Evolutionary conservation across 2,113 vertebrate genomes (phyloP).

Genomic region (Pteropus alecto): DNA sequence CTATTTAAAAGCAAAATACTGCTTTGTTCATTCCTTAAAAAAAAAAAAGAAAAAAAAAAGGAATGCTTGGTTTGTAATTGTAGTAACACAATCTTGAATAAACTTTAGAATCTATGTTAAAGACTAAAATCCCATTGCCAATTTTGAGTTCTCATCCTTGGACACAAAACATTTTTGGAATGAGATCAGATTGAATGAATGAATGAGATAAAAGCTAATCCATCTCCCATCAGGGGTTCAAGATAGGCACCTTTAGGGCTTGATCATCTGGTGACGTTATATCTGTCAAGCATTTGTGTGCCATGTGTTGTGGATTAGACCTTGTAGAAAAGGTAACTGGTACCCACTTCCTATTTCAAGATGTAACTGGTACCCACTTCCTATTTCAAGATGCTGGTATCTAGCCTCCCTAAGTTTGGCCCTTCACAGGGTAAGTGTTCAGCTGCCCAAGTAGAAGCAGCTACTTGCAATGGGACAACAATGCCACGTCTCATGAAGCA

Average conservation of each 20-base stretch:
- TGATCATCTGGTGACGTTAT: neutral
- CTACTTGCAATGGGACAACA: neutral
- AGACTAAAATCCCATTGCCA: neutral
- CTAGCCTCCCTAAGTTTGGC: neutral
- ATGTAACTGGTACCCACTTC: neutral
- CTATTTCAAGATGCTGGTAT: neutral
- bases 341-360: no score
- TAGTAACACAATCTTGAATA: neutral
- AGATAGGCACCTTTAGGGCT: neutral
- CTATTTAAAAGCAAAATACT: neutral
- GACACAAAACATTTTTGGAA: neutral
- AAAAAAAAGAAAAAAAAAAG: neutral
- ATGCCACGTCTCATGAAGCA: neutral
- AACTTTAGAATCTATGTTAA: neutral
- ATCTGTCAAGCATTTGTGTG: neutral
- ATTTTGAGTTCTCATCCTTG: neutral
- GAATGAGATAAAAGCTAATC: neutral
- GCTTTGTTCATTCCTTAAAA: neutral
- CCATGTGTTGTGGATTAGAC: neutral
- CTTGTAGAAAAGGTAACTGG: neutral
- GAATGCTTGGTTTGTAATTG: neutral
- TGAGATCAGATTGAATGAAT: neutral
- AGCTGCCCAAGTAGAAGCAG: neutral
- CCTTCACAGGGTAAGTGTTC: neutral
- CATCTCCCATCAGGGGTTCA: neutral